Evolutionary conservation across 2,113 vertebrate genomes (phyloP), one percentile per base, ranked within the genome.

Genomic region (Lamprotornis superbus): DNA sequence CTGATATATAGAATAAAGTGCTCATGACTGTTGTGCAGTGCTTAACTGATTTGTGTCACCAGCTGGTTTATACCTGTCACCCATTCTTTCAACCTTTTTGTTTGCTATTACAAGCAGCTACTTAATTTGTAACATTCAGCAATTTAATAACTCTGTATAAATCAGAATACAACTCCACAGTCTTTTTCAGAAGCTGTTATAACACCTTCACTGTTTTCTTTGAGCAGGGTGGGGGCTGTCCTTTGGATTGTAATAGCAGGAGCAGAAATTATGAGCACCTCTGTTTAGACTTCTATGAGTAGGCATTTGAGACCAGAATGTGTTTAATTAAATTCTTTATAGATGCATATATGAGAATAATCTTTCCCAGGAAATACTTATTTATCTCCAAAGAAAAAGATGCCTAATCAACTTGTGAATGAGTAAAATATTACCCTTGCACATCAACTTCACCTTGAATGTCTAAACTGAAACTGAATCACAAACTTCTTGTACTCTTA

Each of bases 191-290:
- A 70, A 57, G 24, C 28, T 78, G 3, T 75, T 78, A 13, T 10
- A 76, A 69, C 16, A 35, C 1, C 8, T 57, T 37, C 15, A 35
- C 6, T 30, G 10, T 47, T 86, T 83, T 60, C 10, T 60, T 14
- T 1, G 3, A 17, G 3, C 33, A 18, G 8, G 7, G 9, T 31
- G 37, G 10, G n/a, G 30, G 16, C 2, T 7, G 27, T 57, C 11
- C 8, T 77, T 83, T n/a, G 7, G 12, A 61, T 78, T 67, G 37
- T 21, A 12, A 13, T 50, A 79, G 33, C 5, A 31, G 22, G 10
- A 47, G 10, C 2, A 80, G 18, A 76, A 89, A 76, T 68, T n/a
- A 30, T 37, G 8, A 75, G 3, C 15, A 60, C 9, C 3, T 80
- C 68, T 4, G 1, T 52, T 89, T 71, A 76, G 76, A 59, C 10